Conservation (phyloP, 2,797 vertebrate genomes). For the Oreochromis mossambicus region DNA sequence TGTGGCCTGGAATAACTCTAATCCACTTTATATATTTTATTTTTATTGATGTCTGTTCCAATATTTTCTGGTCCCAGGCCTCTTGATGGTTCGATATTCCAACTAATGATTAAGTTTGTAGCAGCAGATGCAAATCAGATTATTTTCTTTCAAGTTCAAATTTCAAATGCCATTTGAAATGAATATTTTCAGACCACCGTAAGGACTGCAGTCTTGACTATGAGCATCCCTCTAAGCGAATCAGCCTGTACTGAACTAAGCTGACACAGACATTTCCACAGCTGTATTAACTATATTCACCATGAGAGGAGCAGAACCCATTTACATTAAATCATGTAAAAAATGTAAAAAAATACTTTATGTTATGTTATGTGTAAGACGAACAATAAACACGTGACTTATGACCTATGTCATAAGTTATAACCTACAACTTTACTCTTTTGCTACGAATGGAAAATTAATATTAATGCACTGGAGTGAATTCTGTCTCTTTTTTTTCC, state of each 20-base stretch:
- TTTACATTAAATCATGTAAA: not conserved
- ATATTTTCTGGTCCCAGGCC: not conserved
- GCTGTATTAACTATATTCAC: not conserved
- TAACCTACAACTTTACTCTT: not conserved
- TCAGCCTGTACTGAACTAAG: not conserved
- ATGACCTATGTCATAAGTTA: not conserved
- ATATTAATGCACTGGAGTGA: not conserved
- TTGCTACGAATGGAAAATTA: not conserved
- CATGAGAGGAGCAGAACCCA: not conserved
- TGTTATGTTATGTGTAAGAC: not conserved
- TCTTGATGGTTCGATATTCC: not conserved
- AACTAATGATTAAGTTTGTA: not conserved
- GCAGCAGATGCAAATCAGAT: not conserved
- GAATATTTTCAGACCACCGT: not conserved
- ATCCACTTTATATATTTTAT: not conserved
- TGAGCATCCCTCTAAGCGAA: not conserved
- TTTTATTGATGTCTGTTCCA: not conserved
- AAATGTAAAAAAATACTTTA: not conserved
- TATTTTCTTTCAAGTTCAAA: not conserved
- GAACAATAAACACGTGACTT: not conserved
- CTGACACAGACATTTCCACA: not conserved
- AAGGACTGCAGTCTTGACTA: not conserved
- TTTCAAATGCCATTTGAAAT: not conserved
- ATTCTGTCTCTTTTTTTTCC: not conserved
- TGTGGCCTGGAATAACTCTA: not conserved